phyloP scores from a whole-genome alignment of 2,113 vertebrate genomes.

The Arothron firmamentum region DNA sequence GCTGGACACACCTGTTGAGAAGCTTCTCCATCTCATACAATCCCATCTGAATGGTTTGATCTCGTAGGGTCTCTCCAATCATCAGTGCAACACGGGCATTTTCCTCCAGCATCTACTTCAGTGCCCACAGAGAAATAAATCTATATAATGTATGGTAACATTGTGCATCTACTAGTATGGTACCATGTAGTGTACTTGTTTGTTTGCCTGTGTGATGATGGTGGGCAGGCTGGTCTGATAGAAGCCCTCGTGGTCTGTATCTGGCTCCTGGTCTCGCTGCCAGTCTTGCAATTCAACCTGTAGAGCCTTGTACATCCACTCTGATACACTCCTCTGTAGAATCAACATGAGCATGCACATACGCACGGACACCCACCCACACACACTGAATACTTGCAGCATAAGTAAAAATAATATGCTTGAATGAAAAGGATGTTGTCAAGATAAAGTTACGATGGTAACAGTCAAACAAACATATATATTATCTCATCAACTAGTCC shows the following conservation, averaged over 20 bases:
- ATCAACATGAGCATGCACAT: neutral
- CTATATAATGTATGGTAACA: neutral
- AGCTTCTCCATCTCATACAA: constrained; percentile 87
- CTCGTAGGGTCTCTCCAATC: constrained; percentile 80
- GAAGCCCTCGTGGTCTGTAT: constrained; percentile 88
- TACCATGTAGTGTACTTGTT: neutral
- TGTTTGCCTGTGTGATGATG: constrained; percentile 86
- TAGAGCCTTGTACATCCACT: constrained; percentile 93
- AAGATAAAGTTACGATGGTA: too few relatives aligned
- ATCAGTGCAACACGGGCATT: constrained; percentile 84
- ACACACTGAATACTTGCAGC: too few relatives aligned
- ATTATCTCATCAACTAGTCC: too few relatives aligned
- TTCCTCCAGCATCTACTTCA: constrained; percentile 86
- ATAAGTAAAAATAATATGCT: too few relatives aligned
- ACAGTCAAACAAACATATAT: too few relatives aligned
- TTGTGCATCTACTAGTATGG: neutral
- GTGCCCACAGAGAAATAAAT: neutral
- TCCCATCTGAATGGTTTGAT: constrained; percentile 84
- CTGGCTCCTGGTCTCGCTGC: constrained; percentile 87
- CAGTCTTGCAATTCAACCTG: constrained; percentile 92
- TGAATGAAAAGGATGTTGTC: too few relatives aligned
- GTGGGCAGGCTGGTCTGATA: constrained; percentile 88
- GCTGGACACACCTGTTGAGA: constrained; percentile 78
- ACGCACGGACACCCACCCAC: neutral
- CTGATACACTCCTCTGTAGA: constrained; percentile 76